These are phyloP conservation scores for Formicarius rufipectus DNA, from an alignment of 2,113 vertebrate genomes.

Conservation along the genomic window DNA sequence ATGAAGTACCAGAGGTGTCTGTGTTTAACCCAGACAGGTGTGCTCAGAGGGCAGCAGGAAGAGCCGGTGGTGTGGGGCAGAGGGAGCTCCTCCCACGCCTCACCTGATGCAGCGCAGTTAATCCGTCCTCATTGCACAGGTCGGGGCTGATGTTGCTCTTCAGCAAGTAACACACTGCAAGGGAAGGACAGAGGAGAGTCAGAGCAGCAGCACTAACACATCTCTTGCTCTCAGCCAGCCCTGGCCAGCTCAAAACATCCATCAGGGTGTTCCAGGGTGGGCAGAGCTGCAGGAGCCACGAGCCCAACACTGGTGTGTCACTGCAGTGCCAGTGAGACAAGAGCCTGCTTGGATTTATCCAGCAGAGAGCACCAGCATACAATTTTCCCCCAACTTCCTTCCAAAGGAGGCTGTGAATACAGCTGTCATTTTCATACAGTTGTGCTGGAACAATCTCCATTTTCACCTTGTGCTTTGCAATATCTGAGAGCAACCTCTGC, in stretches of 20 bases:
- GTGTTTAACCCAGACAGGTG: rapidly evolving
- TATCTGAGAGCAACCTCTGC: neutral
- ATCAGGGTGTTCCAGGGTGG: rapidly evolving
- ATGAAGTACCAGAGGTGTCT: rapidly evolving
- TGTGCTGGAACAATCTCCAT: neutral
- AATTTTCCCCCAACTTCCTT: neutral
- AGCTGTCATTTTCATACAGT: neutral
- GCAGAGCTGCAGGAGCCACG: neutral
- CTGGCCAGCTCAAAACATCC: neutral
- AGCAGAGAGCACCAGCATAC: constrained; percentile 53
- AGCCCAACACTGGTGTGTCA: rapidly evolving
- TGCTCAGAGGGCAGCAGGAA: neutral
- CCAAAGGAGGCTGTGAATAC: neutral
- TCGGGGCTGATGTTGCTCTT: constrained; percentile 93
- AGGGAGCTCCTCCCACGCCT: neutral
- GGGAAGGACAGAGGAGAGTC: constrained; percentile 34
- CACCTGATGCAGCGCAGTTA: constrained; percentile 97
- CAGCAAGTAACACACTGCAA: constrained; percentile 90
- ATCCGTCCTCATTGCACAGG: constrained; percentile 94
- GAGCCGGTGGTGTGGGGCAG: neutral
- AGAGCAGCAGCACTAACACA: neutral
- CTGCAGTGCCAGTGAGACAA: rapidly evolving
- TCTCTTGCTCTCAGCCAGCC: neutral
- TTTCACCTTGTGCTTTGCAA: neutral
- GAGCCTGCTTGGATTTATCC: neutral